Percentiles rank a stretch among this genome's conserved stretches.
Conservation (phyloP, 2,797 vertebrate genomes). For the Carapus acus region DNA sequence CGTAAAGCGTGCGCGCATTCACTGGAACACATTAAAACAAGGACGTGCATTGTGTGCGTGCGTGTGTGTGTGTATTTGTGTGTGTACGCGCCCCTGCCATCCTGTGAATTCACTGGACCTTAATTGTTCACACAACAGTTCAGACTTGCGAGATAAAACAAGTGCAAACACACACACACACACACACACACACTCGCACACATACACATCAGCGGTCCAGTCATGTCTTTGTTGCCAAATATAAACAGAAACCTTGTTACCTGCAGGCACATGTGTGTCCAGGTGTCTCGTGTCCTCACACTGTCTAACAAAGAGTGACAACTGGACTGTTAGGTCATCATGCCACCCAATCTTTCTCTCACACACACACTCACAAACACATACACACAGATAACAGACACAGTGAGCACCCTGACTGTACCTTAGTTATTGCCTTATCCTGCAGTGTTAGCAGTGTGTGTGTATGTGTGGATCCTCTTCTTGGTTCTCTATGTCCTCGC, state of each 20-base stretch:
- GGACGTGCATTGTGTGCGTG: conserved; percentile 22
- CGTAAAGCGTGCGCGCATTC: conserved; percentile 47
- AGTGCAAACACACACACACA: conserved; percentile 4
- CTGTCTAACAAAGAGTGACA: conserved; percentile 54
- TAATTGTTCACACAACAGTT: conserved; percentile 36
- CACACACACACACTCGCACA: conserved; percentile 8
- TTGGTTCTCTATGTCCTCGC: conserved; percentile 27
- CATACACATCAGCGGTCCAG: conserved; percentile 32
- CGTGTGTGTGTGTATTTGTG: conserved; percentile 5
- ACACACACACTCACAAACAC: conserved; percentile 16
- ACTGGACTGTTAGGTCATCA: conserved; percentile 43
- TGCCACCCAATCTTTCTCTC: conserved; percentile 30
- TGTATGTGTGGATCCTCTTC: conserved; percentile 31
- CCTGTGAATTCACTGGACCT: conserved; percentile 18
- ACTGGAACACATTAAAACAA: conserved; percentile 39
- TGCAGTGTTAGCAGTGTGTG: conserved; percentile 25
- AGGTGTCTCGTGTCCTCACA: conserved; percentile 50
- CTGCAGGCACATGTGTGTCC: conserved; percentile 24
- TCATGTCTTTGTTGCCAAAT: conserved; percentile 37
- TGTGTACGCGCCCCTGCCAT: conserved; percentile 2
- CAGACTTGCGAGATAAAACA: conserved; percentile 24
- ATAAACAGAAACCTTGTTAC: too few species aligned
- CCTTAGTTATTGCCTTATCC: conserved; percentile 46
- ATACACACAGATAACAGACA: conserved; percentile 13
- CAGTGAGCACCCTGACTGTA: conserved; percentile 20